Conservation (phyloP, 2,797 vertebrate species). For the Columba guinea region DNA sequence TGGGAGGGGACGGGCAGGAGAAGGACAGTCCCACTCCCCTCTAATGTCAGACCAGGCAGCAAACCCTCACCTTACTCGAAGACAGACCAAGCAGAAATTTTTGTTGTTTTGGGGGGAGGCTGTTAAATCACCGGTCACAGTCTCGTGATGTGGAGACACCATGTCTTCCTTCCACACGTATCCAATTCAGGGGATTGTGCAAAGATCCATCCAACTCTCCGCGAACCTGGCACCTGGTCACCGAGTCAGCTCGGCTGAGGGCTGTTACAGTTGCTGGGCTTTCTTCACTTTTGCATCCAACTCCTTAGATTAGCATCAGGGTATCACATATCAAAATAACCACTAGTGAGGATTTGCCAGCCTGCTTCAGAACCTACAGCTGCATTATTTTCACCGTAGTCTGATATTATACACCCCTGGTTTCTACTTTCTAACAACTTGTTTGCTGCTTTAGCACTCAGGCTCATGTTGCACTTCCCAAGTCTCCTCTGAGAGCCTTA, state of each 20-base stretch:
- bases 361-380: conserved; percentile 3
- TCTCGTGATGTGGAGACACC: rapidly evolving
- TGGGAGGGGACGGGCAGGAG: not conserved
- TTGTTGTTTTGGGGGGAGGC: rapidly evolving
- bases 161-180: not conserved
- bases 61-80: not conserved
- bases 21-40: not conserved
- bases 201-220: rapidly evolving
- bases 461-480: not conserved
- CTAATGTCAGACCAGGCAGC: rapidly evolving
- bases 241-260: not conserved
- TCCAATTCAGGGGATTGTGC: rapidly evolving
- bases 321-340: conserved; percentile 63
- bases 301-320: conserved; percentile 40
- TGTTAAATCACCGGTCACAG: not conserved
- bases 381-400: not conserved
- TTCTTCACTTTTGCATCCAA: conserved; percentile 17
- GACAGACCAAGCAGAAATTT: not conserved
- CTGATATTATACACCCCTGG: not conserved
- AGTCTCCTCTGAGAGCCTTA: not conserved
- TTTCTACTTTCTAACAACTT: not conserved
- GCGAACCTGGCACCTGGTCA: rapidly evolving
- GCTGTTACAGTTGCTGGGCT: not conserved
- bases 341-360: conserved; percentile 24
- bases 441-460: not conserved